phyloP scores from a whole-genome alignment of 1,140 invertebrate genomes.

The Spodoptera litura region DNA sequence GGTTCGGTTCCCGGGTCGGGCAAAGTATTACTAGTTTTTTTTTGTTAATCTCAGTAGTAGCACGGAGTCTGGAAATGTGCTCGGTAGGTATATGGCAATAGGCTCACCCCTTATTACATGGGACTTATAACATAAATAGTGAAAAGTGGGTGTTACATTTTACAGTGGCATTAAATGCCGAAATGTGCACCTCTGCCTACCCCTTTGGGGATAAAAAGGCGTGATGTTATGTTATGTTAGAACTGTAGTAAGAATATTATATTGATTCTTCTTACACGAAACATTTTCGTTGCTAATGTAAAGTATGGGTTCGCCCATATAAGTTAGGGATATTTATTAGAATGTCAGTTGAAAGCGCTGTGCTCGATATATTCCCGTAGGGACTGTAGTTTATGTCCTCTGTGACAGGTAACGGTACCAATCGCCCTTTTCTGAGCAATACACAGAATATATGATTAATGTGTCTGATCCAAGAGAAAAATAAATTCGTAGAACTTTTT shows the following conservation, averaged over 20 bases:
- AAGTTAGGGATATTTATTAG: slow-evolving; percentile 42
- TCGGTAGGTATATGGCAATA: no score
- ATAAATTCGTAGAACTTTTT: background rate
- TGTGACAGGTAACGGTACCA: slow-evolving; percentile 36
- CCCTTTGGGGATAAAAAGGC: no score
- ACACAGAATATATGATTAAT: slow-evolving; percentile 40
- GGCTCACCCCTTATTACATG: no score
- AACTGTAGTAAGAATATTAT: background rate
- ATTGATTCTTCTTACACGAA: slow-evolving; percentile 2
- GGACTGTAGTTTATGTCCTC: slow-evolving; percentile 40
- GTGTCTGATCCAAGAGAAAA: slow-evolving; percentile 25
- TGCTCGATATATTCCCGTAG: slow-evolving; percentile 39
- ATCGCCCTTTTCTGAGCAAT: slow-evolving; percentile 40
- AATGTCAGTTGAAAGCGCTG: slow-evolving; percentile 29
- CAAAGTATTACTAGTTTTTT: no score
- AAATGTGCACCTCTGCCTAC: no score
- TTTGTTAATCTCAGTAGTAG: no score
- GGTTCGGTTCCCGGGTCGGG: no score
- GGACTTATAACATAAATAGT: no score
- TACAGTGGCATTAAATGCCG: no score
- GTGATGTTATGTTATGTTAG: no score
- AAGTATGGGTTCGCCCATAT: slow-evolving; percentile 10
- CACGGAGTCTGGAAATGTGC: no score
- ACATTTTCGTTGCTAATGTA: slow-evolving; percentile 2
- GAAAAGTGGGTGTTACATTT: no score